Conservation (phyloP, 2,888 invertebrate genomes). For the Cordilura impudica region DNA sequence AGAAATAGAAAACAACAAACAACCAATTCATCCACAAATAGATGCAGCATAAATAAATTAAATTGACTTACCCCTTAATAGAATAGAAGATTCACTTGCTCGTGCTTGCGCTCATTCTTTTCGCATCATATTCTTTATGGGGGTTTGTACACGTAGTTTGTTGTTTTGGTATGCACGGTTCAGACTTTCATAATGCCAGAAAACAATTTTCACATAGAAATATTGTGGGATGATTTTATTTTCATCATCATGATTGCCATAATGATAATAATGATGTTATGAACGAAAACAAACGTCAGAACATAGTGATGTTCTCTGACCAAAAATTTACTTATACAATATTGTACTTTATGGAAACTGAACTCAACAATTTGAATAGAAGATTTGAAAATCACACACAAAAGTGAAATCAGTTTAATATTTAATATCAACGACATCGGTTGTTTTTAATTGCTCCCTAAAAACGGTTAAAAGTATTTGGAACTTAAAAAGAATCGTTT, state of each 20-base stretch:
- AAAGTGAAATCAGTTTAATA: slow-evolving; percentile 62
- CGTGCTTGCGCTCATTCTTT: background rate
- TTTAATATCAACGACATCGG: slow-evolving; percentile 50
- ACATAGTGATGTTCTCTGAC: slow-evolving; percentile 32
- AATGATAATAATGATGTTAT: slow-evolving; percentile 29
- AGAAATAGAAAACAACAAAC: background rate
- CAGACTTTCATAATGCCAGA: slow-evolving; percentile 6
- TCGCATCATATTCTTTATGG: slow-evolving; percentile 22
- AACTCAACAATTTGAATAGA: slow-evolving; percentile 23
- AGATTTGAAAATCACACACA: slow-evolving; percentile 53
- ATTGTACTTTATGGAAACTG: slow-evolving; percentile 27
- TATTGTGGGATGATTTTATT: slow-evolving; percentile 22
- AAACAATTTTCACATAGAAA: background rate
- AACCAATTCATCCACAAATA: background rate
- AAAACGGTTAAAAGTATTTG: slow-evolving; percentile 3
- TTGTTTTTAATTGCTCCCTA: slow-evolving; percentile 18
- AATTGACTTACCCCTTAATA: slow-evolving; percentile 31
- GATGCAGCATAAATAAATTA: background rate
- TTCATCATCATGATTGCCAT: background rate
- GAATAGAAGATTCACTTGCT: slow-evolving; percentile 40
- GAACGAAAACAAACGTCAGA: slow-evolving; percentile 27
- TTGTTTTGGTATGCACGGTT: background rate
- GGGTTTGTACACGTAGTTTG: background rate
- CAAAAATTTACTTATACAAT: background rate
- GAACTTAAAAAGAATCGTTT: background rate